phyloP scores from a whole-genome alignment of 2,113 vertebrate species.

The Gallinago paraguaiae region DNA sequence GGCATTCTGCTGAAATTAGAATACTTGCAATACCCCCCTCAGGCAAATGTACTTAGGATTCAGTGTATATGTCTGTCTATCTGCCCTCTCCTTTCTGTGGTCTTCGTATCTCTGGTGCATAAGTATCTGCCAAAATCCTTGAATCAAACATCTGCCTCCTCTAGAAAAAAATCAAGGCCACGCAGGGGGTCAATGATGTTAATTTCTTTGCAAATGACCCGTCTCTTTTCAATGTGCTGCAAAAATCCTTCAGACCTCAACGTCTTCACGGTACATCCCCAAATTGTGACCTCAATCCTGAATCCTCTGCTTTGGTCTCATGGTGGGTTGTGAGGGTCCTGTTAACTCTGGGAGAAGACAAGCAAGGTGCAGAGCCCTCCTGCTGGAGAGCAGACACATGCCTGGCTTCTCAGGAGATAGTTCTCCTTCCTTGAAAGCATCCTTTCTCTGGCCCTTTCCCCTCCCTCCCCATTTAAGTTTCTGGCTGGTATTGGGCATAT shows the following conservation, averaged over 20 bases:
- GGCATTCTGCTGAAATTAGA: not conserved
- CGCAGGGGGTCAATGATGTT: not conserved
- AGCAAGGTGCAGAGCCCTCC: not conserved
- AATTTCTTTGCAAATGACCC: not conserved
- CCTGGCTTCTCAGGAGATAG: not conserved
- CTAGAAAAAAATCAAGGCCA: not conserved
- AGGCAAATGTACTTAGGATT: not conserved
- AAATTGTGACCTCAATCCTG: not conserved
- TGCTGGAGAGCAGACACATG: not conserved
- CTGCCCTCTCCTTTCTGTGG: not conserved
- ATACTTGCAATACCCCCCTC: not conserved
- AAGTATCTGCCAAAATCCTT: not conserved
- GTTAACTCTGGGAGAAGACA: not conserved
- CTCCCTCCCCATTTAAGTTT: not conserved
- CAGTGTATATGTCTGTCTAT: not conserved
- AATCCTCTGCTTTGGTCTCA: not conserved
- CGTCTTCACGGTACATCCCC: fast-evolving
- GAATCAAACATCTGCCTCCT: not conserved
- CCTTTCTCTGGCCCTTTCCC: not conserved
- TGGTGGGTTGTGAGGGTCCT: not conserved
- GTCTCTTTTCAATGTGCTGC: not conserved
- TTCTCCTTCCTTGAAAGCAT: not conserved
- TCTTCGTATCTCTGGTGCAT: not conserved
- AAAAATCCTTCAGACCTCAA: not conserved
- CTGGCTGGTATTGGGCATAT: not conserved